A percentile compares a stretch with the other conserved stretches of the same genome.
Conservation (phyloP, 1,140 invertebrate species). For the Nephila pilipes region DNA sequence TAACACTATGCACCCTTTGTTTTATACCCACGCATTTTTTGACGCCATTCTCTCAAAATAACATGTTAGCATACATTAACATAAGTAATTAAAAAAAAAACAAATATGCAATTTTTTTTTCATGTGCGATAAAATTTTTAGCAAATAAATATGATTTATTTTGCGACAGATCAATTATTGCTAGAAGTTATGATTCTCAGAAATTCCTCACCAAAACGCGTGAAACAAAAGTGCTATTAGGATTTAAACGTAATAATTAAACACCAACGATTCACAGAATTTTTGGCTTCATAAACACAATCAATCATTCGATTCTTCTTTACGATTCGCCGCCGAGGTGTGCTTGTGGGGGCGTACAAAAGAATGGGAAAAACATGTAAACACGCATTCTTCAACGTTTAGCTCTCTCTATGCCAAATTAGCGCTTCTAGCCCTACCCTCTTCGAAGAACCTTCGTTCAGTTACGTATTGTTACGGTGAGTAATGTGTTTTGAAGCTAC, state of each 20-base stretch:
- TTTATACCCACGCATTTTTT: too few relatives aligned
- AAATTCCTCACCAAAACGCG: neutral
- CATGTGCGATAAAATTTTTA: too few relatives aligned
- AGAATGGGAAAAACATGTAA: conserved; percentile 16
- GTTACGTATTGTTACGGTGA: too few relatives aligned
- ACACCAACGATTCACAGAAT: conserved; percentile 2
- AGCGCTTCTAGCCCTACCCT: neutral
- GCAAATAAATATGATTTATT: too few relatives aligned
- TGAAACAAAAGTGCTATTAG: neutral
- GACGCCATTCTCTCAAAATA: too few relatives aligned
- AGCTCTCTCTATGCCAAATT: conserved; percentile 4
- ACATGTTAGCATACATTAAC: too few relatives aligned
- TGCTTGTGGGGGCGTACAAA: neutral
- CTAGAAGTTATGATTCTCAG: neutral
- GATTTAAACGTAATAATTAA: neutral
- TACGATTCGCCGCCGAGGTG: neutral
- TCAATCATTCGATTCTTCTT: neutral
- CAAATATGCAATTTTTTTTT: too few relatives aligned
- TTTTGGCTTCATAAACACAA: neutral
- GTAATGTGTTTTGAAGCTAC: too few relatives aligned
- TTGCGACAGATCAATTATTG: too few relatives aligned
- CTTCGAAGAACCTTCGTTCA: neutral
- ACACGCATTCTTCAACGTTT: conserved; percentile 7
- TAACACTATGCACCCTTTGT: too few relatives aligned
- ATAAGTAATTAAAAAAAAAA: too few relatives aligned